Percentiles rank a stretch among this genome's conserved stretches.
phyloP scores from a whole-genome alignment of 2,113 vertebrate species.

The Ctenomys sociabilis region DNA sequence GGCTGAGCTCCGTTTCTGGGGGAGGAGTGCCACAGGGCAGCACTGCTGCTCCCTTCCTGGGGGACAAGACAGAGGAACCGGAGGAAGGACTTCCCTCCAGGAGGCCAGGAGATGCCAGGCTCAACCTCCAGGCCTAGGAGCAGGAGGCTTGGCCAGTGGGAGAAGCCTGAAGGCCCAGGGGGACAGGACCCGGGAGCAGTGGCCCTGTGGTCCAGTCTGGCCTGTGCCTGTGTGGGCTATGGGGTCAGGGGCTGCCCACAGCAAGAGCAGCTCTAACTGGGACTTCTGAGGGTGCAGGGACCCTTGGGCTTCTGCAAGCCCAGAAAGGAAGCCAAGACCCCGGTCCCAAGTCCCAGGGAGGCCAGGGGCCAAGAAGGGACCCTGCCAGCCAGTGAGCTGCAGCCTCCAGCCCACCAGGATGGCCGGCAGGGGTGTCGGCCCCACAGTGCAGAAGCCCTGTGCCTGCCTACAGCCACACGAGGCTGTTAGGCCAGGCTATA shows the following conservation, averaged over 20 bases:
- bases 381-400: fast-evolving
- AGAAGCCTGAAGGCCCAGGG: constrained; percentile 50
- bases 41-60: background rate
- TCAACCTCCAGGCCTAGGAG: background rate
- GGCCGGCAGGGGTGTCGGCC: background rate
- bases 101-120: background rate
- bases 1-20: background rate
- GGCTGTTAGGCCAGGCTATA: background rate
- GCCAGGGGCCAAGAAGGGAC: too few species aligned
- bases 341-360: background rate
- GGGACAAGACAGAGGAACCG: background rate
- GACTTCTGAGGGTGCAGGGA: background rate
- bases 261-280: background rate
- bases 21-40: background rate
- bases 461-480: fast-evolving
- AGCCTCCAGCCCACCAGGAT: background rate
- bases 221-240: background rate
- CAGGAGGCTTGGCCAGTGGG: background rate
- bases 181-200: constrained; percentile 55
- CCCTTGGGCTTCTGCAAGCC: fast-evolving
- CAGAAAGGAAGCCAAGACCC: background rate
- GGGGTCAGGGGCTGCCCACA: constrained; percentile 61
- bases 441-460: background rate
- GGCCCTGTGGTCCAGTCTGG: constrained; percentile 17
- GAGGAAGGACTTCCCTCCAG: background rate